Evolutionary conservation across 2,888 invertebrate species (phyloP).

Genomic region (Pycnomerus fuliginosus): DNA sequence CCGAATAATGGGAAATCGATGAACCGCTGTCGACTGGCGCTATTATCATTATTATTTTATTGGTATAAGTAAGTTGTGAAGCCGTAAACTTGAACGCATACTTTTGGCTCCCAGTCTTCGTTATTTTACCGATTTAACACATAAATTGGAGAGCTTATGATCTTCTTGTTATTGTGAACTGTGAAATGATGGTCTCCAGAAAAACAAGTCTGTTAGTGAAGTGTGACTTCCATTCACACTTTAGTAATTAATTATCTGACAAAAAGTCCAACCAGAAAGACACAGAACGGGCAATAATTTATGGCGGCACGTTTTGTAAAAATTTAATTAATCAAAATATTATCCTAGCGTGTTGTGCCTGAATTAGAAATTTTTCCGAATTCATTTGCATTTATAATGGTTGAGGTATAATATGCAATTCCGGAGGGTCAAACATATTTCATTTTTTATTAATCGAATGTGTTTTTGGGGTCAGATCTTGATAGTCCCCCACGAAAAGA

Average conservation of each 20-base stretch:
- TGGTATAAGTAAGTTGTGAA: slow-evolving; percentile 31
- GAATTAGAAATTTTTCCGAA: slow-evolving; percentile 10
- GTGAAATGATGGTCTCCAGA: too few relatives aligned
- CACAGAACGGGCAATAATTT: too few relatives aligned
- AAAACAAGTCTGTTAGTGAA: too few relatives aligned
- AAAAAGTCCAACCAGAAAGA: too few relatives aligned
- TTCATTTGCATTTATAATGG: slow-evolving; percentile 15
- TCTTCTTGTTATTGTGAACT: too few relatives aligned
- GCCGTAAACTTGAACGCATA: slow-evolving; percentile 30
- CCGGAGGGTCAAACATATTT: slow-evolving; percentile 15
- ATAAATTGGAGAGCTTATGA: slow-evolving; percentile 23
- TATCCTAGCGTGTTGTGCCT: slow-evolving; percentile 6
- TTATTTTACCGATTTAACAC: slow-evolving; percentile 26
- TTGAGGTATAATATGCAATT: slow-evolving; percentile 12
- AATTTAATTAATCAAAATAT: too few relatives aligned
- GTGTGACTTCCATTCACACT: too few relatives aligned
- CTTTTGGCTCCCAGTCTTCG: slow-evolving; percentile 25
- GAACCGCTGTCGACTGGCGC: slow-evolving; percentile 23
- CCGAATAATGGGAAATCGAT: slow-evolving; percentile 25
- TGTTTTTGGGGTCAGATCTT: slow-evolving; percentile 5
- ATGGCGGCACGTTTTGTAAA: too few relatives aligned
- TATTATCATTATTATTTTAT: slow-evolving; percentile 36
- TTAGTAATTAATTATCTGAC: too few relatives aligned
- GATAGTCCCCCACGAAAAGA: too few relatives aligned
- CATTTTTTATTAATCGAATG: slow-evolving; percentile 13